Percentiles rank a stretch among this genome's conserved stretches.
Evolutionary conservation across 2,113 vertebrate species (phyloP).

Genomic region (Aythya baeri): DNA sequence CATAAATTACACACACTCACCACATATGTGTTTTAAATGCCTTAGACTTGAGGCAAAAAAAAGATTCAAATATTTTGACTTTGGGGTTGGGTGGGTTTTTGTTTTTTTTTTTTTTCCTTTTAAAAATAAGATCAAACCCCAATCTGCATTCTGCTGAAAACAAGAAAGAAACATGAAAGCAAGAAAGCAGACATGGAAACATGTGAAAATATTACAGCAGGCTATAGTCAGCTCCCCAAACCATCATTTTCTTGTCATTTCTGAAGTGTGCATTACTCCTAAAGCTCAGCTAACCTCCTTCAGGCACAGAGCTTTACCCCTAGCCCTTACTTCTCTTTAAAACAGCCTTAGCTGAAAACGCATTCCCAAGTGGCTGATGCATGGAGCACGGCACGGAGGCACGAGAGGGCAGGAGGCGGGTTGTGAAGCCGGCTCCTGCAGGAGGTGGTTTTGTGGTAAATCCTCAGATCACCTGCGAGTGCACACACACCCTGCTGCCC

Average conservation of each 20-base stretch:
- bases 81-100: not conserved
- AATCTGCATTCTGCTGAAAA: not conserved
- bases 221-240: not conserved
- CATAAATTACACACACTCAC: constrained; percentile 3
- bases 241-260: not conserved
- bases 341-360: not conserved
- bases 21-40: not conserved
- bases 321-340: not conserved
- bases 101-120: not conserved
- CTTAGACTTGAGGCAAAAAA: not conserved
- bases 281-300: too few relatives aligned
- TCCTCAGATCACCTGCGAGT: too few relatives aligned
- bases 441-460: too few relatives aligned
- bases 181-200: not conserved
- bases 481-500: too few relatives aligned
- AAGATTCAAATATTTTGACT: not conserved
- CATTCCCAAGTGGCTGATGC: not conserved
- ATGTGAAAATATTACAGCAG: not conserved
- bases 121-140: not conserved
- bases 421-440: too few relatives aligned
- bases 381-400: too few relatives aligned
- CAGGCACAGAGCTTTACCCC: too few relatives aligned
- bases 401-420: too few relatives aligned
- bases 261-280: not conserved
- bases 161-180: not conserved